A percentile compares a stretch with the other conserved stretches of the same genome.
phyloP scores from a whole-genome alignment of 2,888 invertebrate genomes.

The Exephanes ischioxanthus region DNA sequence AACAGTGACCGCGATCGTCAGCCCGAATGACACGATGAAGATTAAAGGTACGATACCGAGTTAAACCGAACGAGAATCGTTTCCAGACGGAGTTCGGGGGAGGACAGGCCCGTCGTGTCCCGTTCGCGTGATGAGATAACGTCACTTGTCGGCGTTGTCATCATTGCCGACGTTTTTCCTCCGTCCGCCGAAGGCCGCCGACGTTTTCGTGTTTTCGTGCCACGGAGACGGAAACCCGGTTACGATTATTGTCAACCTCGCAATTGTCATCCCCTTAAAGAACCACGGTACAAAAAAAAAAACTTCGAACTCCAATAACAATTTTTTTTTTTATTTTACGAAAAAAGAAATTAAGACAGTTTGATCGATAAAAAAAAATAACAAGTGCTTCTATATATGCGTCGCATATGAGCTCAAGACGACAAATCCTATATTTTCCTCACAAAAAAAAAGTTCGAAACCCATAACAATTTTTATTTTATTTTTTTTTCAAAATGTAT shows the following conservation, averaged over 20 bases:
- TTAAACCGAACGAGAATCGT: conserved; percentile 18
- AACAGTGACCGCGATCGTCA: conserved; percentile 26
- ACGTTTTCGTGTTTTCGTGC: conserved; percentile 2
- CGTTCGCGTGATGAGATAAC: conserved; percentile 56
- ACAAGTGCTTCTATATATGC: neutral
- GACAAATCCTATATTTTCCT: no score
- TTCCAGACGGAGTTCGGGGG: neutral
- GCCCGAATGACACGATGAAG: conserved; percentile 37
- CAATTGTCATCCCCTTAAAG: no score
- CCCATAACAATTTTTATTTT: neutral
- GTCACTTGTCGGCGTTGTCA: conserved; percentile 11
- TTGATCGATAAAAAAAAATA: neutral
- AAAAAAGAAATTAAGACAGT: neutral
- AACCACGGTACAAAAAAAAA: neutral
- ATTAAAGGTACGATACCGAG: conserved; percentile 29
- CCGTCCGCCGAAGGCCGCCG: neutral
- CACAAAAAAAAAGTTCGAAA: neutral
- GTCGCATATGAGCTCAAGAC: neutral
- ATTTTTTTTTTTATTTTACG: neutral
- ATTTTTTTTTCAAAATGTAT: neutral
- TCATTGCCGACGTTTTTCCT: conserved; percentile 2
- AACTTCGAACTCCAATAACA: neutral
- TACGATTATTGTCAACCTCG: conserved; percentile 15
- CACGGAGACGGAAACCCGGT: conserved; percentile 1
- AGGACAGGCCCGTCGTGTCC: neutral